These are phyloP conservation scores for Grammomys surdaster DNA, from an alignment of 2,113 vertebrate genomes.

Conservation along the genomic window DNA sequence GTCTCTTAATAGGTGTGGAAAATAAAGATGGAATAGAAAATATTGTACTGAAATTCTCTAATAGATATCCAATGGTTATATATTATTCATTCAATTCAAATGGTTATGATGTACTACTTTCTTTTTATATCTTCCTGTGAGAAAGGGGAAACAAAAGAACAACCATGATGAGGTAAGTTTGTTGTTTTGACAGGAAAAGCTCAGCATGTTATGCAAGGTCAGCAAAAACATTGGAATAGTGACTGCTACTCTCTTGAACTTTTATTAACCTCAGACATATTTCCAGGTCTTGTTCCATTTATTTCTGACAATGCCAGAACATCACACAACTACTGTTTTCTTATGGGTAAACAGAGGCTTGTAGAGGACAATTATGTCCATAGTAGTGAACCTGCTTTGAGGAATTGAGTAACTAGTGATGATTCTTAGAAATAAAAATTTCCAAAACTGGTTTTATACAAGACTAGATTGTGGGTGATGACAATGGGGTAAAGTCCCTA, in stretches of 20 bases:
- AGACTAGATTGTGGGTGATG: background rate
- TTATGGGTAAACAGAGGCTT: background rate
- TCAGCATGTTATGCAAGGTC: background rate
- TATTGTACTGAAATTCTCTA: background rate
- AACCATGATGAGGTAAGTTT: background rate
- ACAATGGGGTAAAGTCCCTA: background rate
- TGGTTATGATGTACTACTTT: background rate
- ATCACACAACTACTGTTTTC: background rate
- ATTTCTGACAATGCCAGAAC: background rate
- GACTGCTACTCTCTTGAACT: background rate
- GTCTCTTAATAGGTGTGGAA: background rate
- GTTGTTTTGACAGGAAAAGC: background rate
- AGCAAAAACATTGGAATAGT: background rate
- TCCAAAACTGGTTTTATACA: background rate
- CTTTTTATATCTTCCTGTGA: background rate
- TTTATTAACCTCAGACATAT: background rate
- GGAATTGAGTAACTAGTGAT: background rate
- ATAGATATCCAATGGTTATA: background rate
- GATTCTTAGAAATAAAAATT: background rate
- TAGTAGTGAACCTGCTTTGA: background rate
- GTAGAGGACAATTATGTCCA: background rate
- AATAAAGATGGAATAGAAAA: conserved; percentile 31
- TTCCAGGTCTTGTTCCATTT: background rate
- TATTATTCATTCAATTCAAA: background rate
- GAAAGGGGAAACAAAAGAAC: background rate